Percentiles rank a stretch among this genome's conserved stretches.
Conservation (phyloP, 2,797 vertebrate genomes). For the Threskiornis aethiopicus region DNA sequence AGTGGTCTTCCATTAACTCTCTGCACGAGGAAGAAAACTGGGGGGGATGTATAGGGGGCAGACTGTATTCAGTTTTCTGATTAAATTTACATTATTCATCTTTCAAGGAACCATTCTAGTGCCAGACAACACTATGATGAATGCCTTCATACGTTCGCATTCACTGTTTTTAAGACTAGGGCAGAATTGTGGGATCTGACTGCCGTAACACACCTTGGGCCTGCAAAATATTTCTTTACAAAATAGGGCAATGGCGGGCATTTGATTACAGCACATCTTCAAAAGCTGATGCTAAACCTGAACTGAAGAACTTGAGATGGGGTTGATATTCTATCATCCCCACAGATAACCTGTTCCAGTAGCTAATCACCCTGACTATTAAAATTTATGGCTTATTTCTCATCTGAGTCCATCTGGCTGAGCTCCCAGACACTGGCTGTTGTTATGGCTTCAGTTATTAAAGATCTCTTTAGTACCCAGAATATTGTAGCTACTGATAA, state of each 20-base stretch:
- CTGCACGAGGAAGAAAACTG: not conserved
- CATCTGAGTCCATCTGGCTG: not conserved
- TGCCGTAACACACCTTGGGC: not conserved
- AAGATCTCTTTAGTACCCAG: not conserved
- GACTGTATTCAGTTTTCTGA: not conserved
- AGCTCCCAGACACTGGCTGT: not conserved
- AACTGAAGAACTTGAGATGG: not conserved
- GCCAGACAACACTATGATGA: not conserved
- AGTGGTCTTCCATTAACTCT: not conserved
- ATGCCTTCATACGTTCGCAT: not conserved
- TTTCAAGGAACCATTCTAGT: not conserved
- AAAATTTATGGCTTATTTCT: not conserved
- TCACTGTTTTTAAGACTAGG: not conserved
- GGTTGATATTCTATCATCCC: not conserved
- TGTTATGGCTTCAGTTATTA: not conserved
- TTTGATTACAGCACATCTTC: not conserved
- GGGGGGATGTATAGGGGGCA: not conserved
- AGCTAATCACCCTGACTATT: not conserved
- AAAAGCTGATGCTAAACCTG: not conserved
- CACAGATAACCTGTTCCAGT: not conserved
- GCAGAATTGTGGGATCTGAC: not conserved
- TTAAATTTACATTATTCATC: not conserved
- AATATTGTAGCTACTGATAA: not conserved
- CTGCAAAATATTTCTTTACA: not conserved
- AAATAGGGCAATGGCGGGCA: not conserved